phyloP scores from a whole-genome alignment of 2,797 vertebrate species.

The Squalus acanthias region DNA sequence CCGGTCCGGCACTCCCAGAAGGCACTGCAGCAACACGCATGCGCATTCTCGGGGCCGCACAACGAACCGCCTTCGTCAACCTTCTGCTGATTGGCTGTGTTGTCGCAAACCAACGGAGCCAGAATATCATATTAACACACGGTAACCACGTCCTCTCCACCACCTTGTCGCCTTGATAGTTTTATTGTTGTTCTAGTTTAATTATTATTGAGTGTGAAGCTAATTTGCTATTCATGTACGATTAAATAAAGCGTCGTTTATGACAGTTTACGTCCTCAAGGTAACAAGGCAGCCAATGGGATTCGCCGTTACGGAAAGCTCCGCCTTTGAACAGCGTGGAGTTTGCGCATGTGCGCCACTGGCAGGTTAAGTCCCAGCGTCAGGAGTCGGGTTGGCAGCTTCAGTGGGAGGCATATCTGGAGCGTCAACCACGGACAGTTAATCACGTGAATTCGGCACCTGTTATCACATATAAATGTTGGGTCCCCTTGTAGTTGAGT shows the following conservation, averaged over 20 bases:
- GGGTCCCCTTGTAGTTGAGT: too few species aligned
- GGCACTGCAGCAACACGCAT: neutral
- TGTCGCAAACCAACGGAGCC: too few species aligned
- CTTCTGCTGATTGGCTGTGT: neutral
- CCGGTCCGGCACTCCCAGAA: neutral
- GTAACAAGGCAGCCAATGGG: neutral
- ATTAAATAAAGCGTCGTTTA: too few species aligned
- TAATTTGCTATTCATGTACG: neutral
- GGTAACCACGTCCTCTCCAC: rapidly evolving
- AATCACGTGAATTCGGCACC: neutral
- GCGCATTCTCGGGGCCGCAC: neutral
- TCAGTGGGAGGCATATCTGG: neutral
- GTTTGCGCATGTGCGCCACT: neutral
- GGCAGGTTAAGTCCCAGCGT: neutral
- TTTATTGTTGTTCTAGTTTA: neutral
- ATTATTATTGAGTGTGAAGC: neutral
- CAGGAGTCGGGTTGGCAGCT: neutral
- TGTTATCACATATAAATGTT: too few species aligned
- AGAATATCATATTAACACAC: neutral
- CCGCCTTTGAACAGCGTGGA: neutral
- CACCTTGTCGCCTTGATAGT: neutral
- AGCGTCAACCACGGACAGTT: neutral
- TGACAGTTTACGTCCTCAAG: neutral
- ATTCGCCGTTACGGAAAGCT: neutral
- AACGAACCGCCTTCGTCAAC: too few species aligned